Evolutionary conservation across 2,888 invertebrate species (phyloP), one percentile per base, ranked within the genome.

Genomic region (Orthosia gracilis): DNA sequence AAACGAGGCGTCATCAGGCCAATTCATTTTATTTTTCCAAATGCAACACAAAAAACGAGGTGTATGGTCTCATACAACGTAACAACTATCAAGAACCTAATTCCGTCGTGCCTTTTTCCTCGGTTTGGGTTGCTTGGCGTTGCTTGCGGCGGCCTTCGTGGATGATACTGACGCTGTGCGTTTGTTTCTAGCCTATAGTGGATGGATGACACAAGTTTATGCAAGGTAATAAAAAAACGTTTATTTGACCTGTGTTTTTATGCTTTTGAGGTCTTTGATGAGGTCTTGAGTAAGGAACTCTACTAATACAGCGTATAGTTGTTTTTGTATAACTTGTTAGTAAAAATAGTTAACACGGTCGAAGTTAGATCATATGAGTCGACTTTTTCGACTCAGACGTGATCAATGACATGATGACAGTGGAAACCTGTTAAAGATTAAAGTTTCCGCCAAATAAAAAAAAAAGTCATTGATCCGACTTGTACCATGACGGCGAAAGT

Each of bases 101-200:
- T 89, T 82, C 66, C 88, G 86, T 31, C 89, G 90, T 82, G 86
- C 76, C 86, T 90, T 91, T 89, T 90, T 88, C 59, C 80, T 80
- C 47, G 78, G 64, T 62, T 73, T 83, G 65, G 79, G 17, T 49
- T 61, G 45, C 61, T 61, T 61, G 4, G 21, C 31, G 21, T 62
- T 72, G 47, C 55, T 57, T 61, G 70, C 66, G 67, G 68, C 67
- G 67, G 49, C 54, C 69, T 50, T 66, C 23, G 80, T 18, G 9
- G 85, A 54, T 3, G 40, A 3, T n/a, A 82, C 61, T 12, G 83
- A 64, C 23, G 82, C 65, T 17, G 67, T 69, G 59, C 79, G 82
- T 86, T 85, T 89, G 85, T 81, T 85, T 86, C 87, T 86, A 69
- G n/a, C 87, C 88, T 88, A 83, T 50, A 76, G 75, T 69, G 12